These are phyloP conservation scores for Drosophila orena DNA, from an alignment of 1,140 invertebrate species.

Conservation along the genomic window DNA sequence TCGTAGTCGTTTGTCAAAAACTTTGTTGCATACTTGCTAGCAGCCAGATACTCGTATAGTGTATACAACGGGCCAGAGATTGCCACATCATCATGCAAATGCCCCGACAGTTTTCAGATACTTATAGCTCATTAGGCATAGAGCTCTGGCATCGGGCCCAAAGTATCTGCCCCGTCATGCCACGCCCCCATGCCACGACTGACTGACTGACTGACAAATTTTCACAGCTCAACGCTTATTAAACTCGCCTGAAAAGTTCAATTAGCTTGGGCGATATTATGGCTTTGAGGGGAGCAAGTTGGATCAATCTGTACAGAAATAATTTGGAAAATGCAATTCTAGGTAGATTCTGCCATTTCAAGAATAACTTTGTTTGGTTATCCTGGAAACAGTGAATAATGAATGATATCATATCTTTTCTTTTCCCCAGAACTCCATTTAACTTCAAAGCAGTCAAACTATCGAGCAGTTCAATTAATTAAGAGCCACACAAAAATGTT, in stretches of 20 bases:
- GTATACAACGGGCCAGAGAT: slow-evolving; percentile 32
- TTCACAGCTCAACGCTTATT: slow-evolving; percentile 61
- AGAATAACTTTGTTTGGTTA: too few relatives aligned
- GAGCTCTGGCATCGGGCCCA: slow-evolving; percentile 28
- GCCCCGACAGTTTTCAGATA: slow-evolving; percentile 61
- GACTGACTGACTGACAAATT: slow-evolving; percentile 63
- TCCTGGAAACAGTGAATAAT: too few relatives aligned
- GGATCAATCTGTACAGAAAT: not conserved
- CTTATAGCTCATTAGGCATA: slow-evolving; percentile 78
- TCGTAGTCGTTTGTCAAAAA: slow-evolving; percentile 78
- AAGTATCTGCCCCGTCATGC: slow-evolving; percentile 53
- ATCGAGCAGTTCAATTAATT: slow-evolving; percentile 65
- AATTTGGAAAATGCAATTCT: not conserved
- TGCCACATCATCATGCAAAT: slow-evolving; percentile 53
- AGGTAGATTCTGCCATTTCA: not conserved
- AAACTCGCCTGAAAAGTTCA: slow-evolving; percentile 49
- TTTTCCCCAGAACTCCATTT: slow-evolving; percentile 8
- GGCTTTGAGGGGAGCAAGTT: not conserved
- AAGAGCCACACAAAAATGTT: slow-evolving; percentile 44
- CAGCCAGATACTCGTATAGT: slow-evolving; percentile 29
- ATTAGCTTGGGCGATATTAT: slow-evolving; percentile 31
- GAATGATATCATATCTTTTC: not conserved
- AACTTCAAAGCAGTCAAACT: slow-evolving; percentile 26
- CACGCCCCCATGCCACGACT: slow-evolving; percentile 65
- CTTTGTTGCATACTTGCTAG: slow-evolving; percentile 72